Conservation (phyloP, 1,140 invertebrate species). For the Drosophila obscura region DNA sequence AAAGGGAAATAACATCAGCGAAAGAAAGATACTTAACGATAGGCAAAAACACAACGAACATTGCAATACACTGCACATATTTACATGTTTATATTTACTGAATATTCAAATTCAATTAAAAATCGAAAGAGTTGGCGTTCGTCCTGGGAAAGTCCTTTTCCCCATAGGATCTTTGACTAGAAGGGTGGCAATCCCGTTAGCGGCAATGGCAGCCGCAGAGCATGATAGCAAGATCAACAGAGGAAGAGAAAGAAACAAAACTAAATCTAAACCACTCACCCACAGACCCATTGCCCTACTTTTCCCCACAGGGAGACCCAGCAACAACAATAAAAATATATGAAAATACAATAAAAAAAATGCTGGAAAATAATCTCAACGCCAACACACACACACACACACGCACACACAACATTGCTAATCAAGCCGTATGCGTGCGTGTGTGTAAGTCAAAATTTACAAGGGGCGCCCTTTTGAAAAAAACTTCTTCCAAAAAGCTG, state of each 20-base stretch:
- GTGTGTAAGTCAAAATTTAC: conserved; percentile 49
- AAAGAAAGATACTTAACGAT: not conserved
- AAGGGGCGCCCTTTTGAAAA: conserved; percentile 54
- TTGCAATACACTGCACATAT: not conserved
- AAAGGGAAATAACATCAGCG: not conserved
- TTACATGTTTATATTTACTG: too few species aligned
- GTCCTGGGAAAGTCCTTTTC: too few species aligned
- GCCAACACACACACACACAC: conserved; percentile 67
- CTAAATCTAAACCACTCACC: conserved; percentile 77
- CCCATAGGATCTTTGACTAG: not conserved
- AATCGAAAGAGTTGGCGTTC: too few species aligned
- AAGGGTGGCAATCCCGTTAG: conserved; percentile 22
- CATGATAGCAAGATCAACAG: conserved; percentile 16
- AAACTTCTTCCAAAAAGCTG: conserved; percentile 64
- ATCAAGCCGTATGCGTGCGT: conserved; percentile 41
- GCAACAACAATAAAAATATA: conserved; percentile 70
- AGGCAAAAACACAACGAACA: conserved; percentile 3
- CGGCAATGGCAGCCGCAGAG: conserved; percentile 41
- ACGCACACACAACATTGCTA: conserved; percentile 40
- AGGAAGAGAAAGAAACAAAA: conserved; percentile 41
- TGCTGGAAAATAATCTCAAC: conserved; percentile 80
- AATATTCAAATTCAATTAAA: too few species aligned
- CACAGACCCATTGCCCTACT: conserved; percentile 81
- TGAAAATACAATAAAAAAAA: conserved; percentile 48
- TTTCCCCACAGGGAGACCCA: conserved; percentile 61